Evolutionary conservation across 1,140 invertebrate species (phyloP), one percentile per base, ranked within the genome.

Genomic region (Drosophila repletoides): DNA sequence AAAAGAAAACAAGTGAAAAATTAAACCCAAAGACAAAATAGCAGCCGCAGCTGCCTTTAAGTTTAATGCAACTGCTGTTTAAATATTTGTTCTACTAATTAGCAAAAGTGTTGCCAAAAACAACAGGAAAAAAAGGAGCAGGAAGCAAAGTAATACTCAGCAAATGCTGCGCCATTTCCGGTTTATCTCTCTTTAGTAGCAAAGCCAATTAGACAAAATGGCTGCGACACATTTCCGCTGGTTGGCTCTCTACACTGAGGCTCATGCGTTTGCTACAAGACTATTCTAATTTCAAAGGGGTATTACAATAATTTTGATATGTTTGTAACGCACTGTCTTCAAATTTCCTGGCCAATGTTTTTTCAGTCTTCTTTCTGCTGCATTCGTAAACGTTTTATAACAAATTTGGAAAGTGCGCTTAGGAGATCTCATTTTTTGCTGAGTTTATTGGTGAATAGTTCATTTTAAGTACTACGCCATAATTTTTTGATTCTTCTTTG

Each of bases 191-290:
- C 60, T 59, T 55, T 52, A 56, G 59, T 52, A 67, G 56, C 69
- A 80, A 75, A 86, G 80, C 80, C 80, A 84, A 84, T 84, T 84
- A 84, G 80, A 64, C 80, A 84, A 84, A 84, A 84, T 84, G 79
- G 79, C 74, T 84, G 79, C 79, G 79, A 84, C 79, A 84, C 80
- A 84, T 84, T 84, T 84, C 80, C 79, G 79, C 79, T 86, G 79
- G 80, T 86, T 67, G 68, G 61, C 34, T 38, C 40, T 12, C 22
- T 22, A 63, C 48, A 60, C 17, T 55, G 26, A 43, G 61, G 43
- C 38, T 74, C 53, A 61, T 60, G 49, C 69, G 46, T 61, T 58
- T 60, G 48, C 52, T 40, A 49, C 38, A 36, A 41, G 28, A 15
- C 10, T 55, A 9, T 33, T 7, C 31, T 28, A 21, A 12, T 15